Conservation (phyloP, 2,797 vertebrate genomes). For the Pipistrellus pygmaeus region DNA sequence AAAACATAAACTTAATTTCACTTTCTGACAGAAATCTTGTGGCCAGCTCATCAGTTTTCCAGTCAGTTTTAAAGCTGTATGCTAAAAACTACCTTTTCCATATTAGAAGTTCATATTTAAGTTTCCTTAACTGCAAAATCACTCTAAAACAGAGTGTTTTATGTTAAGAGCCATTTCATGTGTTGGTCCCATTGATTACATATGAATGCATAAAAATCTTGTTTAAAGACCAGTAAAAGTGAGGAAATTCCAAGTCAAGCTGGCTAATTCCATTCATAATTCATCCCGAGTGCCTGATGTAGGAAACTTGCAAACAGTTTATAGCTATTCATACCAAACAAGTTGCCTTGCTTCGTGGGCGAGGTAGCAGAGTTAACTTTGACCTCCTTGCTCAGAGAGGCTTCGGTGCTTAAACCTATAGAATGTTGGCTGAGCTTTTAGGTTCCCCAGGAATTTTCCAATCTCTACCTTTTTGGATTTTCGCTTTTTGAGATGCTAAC, state of each 20-base stretch:
- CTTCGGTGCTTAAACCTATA: constrained; percentile 57
- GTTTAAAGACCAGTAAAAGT: constrained; percentile 75
- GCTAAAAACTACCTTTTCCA: constrained; percentile 76
- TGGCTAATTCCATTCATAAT: constrained; percentile 78
- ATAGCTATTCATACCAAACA: constrained; percentile 56
- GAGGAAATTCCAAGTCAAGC: constrained; percentile 81
- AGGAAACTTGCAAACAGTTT: constrained; percentile 72
- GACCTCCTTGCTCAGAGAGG: constrained; percentile 33
- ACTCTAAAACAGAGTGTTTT: constrained; percentile 62
- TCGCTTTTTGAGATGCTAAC: constrained; percentile 56
- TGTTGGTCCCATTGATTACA: constrained; percentile 69
- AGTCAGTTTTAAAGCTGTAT: constrained; percentile 75
- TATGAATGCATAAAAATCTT: constrained; percentile 76
- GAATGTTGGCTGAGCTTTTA: constrained; percentile 59
- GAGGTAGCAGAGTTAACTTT: constrained; percentile 64
- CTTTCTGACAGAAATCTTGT: constrained; percentile 75
- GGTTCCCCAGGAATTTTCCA: constrained; percentile 64
- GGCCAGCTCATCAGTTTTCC: constrained; percentile 76
- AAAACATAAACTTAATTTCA: constrained; percentile 71
- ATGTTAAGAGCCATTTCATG: constrained; percentile 66
- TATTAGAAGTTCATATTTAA: constrained; percentile 78
- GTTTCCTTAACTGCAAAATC: constrained; percentile 79
- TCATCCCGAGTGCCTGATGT: constrained; percentile 60
- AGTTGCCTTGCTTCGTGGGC: constrained; percentile 64
- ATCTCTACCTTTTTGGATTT: constrained; percentile 22